Percentiles rank a stretch among this genome's conserved stretches.
phyloP scores from a whole-genome alignment of 2,888 invertebrate genomes.

The Teinopalpus imperialis region DNA sequence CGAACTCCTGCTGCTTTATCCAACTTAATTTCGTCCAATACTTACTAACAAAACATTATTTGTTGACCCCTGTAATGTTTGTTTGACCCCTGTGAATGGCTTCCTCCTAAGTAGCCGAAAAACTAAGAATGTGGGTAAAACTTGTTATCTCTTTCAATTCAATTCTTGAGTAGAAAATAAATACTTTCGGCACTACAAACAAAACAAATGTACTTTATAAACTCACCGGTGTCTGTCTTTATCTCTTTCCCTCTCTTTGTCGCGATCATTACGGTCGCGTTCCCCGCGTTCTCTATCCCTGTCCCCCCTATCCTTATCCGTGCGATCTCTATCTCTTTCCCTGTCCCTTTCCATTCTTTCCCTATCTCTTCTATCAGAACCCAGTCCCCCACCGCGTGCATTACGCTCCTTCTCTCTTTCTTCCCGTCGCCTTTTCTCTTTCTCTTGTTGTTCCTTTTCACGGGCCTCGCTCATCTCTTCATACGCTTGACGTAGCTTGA shows the following conservation, averaged over 20 bases:
- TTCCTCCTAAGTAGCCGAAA: no score
- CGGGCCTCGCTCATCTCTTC: constrained; percentile 84
- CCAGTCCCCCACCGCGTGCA: constrained; percentile 58
- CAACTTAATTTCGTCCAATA: no score
- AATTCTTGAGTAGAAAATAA: no score
- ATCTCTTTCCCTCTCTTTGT: constrained; percentile 36
- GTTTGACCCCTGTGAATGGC: no score
- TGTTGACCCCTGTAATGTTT: no score
- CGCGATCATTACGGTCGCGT: constrained; percentile 34
- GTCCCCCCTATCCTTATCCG: constrained; percentile 41
- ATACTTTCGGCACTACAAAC: no score
- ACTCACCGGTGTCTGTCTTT: constrained; percentile 42
- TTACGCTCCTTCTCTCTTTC: constrained; percentile 67
- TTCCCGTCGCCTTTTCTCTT: constrained; percentile 70
- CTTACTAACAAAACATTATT: no score
- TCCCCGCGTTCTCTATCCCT: constrained; percentile 31
- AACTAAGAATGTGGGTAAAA: no score
- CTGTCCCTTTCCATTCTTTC: constrained; percentile 71
- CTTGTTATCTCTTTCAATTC: no score
- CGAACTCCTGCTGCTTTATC: no score
- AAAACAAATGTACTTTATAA: no score
- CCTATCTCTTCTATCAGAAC: constrained; percentile 66
- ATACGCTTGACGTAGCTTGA: constrained; percentile 85
- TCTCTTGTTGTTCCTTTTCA: constrained; percentile 83
- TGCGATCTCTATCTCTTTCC: constrained; percentile 56